Percentiles rank a stretch among this genome's conserved stretches.
Conservation (phyloP, 2,888 invertebrate species). For the Nasonovia ribisnigri region DNA sequence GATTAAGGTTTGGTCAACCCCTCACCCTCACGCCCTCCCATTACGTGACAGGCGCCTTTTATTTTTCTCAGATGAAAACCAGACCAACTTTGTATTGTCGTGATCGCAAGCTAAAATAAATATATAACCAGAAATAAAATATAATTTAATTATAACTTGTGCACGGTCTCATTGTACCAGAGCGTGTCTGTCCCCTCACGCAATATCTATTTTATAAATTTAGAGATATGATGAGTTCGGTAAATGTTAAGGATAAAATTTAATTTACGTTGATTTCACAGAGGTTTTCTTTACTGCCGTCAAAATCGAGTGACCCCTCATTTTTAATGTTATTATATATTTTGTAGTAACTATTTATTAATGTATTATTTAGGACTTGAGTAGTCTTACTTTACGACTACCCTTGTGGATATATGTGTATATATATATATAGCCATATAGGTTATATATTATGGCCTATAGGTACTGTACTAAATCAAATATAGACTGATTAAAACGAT, state of each 20-base stretch:
- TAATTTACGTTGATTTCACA: neutral
- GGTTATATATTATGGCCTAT: no score
- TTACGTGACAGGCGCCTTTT: neutral
- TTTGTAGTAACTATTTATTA: no score
- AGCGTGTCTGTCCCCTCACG: neutral
- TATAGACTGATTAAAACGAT: neutral
- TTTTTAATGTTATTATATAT: no score
- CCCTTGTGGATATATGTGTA: no score
- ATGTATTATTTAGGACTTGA: neutral
- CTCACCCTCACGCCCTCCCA: neutral
- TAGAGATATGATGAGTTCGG: neutral
- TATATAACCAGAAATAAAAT: neutral
- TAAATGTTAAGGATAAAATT: neutral
- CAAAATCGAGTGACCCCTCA: neutral
- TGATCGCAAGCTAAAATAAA: neutral
- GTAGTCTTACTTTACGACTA: neutral
- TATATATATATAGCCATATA: no score
- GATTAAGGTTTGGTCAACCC: neutral
- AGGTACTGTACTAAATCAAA: no score
- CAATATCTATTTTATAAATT: neutral
- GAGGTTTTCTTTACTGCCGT: neutral
- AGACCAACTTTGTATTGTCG: neutral
- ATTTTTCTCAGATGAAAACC: neutral
- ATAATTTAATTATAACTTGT: no score
- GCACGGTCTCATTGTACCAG: no score